Evolutionary conservation across 2,797 vertebrate genomes (phyloP).

Genomic region (Pantherophis vulpinus): DNA sequence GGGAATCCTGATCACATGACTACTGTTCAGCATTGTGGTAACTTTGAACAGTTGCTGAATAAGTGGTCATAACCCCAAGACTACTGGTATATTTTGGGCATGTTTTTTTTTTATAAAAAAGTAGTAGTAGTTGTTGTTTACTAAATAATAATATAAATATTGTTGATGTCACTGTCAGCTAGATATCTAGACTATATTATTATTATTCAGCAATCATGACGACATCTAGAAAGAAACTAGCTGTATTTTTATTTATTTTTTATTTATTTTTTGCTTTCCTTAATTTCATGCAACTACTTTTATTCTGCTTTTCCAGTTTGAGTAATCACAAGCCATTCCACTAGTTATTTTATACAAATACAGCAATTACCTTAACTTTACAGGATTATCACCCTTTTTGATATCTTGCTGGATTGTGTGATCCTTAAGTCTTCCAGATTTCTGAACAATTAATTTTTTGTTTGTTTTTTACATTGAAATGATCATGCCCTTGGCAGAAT

Average conservation of each 20-base stretch:
- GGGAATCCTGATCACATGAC: not conserved
- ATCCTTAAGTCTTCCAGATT: not conserved
- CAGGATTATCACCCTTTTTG: not conserved
- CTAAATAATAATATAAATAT: not conserved
- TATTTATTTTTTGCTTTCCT: not conserved
- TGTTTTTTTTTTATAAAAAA: not conserved
- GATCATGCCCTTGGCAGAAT: not conserved
- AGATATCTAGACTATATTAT: not conserved
- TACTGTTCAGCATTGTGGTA: not conserved
- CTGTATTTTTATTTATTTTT: not conserved
- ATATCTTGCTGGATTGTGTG: not conserved
- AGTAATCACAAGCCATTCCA: not conserved
- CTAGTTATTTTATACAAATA: not conserved
- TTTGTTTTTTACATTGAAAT: not conserved
- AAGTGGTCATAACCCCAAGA: not conserved
- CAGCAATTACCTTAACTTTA: not conserved
- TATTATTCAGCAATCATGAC: not conserved
- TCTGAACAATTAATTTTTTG: not conserved
- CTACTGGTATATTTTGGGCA: not conserved
- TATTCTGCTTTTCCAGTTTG: not conserved
- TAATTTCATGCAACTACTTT: not conserved
- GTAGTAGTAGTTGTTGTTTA: not conserved
- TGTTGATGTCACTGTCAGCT: not conserved
- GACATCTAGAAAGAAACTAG: not conserved
- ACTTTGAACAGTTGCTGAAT: not conserved